phyloP scores from a whole-genome alignment of 2,113 vertebrate genomes.

The Pterocles burchelli region DNA sequence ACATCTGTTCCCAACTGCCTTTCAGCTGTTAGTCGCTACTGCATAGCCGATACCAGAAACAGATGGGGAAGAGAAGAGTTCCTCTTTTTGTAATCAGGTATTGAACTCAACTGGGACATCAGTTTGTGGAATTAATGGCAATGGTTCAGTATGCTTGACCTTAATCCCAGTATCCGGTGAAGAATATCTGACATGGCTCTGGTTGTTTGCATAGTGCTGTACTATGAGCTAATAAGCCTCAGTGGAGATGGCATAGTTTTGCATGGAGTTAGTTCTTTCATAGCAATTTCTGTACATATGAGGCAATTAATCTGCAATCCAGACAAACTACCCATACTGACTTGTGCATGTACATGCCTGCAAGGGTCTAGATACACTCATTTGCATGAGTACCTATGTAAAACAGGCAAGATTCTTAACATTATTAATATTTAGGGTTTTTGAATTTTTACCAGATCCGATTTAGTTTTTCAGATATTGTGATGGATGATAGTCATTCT shows the following conservation, averaged over 20 bases:
- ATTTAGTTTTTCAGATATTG: background rate
- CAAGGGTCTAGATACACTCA: background rate
- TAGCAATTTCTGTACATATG: background rate
- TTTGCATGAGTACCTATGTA: background rate
- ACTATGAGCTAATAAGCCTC: background rate
- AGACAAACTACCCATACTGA: background rate
- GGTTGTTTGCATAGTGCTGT: background rate
- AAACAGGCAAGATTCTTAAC: background rate
- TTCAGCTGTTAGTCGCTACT: background rate
- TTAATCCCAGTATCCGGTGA: background rate
- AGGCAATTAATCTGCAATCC: background rate
- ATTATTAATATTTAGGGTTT: background rate
- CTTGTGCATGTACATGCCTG: background rate
- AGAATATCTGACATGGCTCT: background rate
- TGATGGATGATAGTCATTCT: background rate
- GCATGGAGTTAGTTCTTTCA: background rate
- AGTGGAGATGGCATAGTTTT: background rate
- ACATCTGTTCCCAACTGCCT: background rate
- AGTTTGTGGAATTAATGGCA: background rate
- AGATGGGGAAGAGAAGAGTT: background rate
- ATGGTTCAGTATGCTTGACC: background rate
- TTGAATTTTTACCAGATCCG: background rate
- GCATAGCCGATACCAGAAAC: background rate
- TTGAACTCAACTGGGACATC: background rate
- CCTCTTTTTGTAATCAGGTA: background rate